A percentile compares a stretch with the other conserved stretches of the same genome.
phyloP scores from a whole-genome alignment of 2,888 invertebrate genomes.

The Odontothrips loti region DNA sequence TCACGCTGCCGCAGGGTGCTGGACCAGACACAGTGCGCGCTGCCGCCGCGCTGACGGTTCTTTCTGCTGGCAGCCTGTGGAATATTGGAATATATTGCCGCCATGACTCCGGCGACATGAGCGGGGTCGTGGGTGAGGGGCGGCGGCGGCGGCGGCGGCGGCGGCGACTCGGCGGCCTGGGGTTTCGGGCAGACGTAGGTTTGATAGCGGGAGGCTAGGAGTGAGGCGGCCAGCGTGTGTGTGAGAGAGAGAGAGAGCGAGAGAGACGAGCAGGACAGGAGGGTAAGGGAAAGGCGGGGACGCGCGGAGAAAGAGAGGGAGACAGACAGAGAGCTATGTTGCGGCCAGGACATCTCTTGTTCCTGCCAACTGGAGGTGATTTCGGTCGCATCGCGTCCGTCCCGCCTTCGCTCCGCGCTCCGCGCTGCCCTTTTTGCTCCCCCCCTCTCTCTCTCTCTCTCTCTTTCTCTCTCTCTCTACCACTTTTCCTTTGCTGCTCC shows the following conservation, averaged over 20 bases:
- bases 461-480: too few species aligned
- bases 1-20: neutral
- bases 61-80: slow-evolving; percentile 5
- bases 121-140: neutral
- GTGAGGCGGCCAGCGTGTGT: too few species aligned
- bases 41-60: neutral
- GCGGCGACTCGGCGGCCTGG: neutral
- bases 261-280: too few species aligned
- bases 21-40: neutral
- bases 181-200: neutral
- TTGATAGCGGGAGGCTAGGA: neutral
- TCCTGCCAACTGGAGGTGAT: neutral
- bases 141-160: neutral
- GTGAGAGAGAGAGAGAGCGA: too few species aligned
- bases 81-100: slow-evolving; percentile 22
- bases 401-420: neutral
- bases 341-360: neutral
- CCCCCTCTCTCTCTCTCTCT: too few species aligned
- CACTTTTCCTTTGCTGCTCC: neutral
- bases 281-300: too few species aligned
- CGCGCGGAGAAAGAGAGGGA: neutral
- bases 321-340: neutral
- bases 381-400: neutral
- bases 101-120: slow-evolving; percentile 18
- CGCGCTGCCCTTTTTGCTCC: neutral